These are phyloP conservation scores for Macrotus californicus DNA, from an alignment of 2,113 vertebrate species.

Conservation along the genomic window DNA sequence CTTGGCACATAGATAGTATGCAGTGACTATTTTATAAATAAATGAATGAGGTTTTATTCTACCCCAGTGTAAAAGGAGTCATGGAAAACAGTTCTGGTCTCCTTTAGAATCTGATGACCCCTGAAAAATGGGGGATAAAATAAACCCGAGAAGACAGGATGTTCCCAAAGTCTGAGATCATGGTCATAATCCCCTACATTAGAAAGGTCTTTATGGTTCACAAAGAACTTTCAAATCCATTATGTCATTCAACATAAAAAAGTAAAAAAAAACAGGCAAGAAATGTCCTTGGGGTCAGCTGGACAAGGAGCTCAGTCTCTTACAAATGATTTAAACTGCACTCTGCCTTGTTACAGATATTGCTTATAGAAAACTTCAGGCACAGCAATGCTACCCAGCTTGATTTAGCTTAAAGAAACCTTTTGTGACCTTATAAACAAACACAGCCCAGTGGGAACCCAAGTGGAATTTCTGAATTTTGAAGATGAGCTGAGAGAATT, in stretches of 20 bases:
- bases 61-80: slow-evolving; percentile 18
- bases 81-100: slow-evolving; percentile 5
- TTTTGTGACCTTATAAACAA: slow-evolving; percentile 71
- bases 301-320: slow-evolving; percentile 42
- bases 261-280: slow-evolving; percentile 19
- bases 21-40: slow-evolving; percentile 21
- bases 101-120: slow-evolving; percentile 58
- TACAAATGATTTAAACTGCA: slow-evolving; percentile 55
- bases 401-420: slow-evolving; percentile 72
- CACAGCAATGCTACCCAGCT: slow-evolving; percentile 43
- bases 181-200: slow-evolving; percentile 41
- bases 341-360: slow-evolving; percentile 46
- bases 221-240: slow-evolving; percentile 57
- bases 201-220: slow-evolving; percentile 66
- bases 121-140: slow-evolving; percentile 51
- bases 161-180: slow-evolving; percentile 62
- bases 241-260: slow-evolving; percentile 63
- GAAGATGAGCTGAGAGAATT: slow-evolving; percentile 72
- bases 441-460: slow-evolving; percentile 56
- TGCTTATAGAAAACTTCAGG: slow-evolving; percentile 64
- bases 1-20: not conserved
- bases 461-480: slow-evolving; percentile 67
- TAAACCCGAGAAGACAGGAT: slow-evolving; percentile 56
- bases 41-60: not conserved
- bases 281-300: slow-evolving; percentile 60